Base-by-base conservation (phyloP, 2,888 invertebrate species). In the Thera obeliscata region DNA sequence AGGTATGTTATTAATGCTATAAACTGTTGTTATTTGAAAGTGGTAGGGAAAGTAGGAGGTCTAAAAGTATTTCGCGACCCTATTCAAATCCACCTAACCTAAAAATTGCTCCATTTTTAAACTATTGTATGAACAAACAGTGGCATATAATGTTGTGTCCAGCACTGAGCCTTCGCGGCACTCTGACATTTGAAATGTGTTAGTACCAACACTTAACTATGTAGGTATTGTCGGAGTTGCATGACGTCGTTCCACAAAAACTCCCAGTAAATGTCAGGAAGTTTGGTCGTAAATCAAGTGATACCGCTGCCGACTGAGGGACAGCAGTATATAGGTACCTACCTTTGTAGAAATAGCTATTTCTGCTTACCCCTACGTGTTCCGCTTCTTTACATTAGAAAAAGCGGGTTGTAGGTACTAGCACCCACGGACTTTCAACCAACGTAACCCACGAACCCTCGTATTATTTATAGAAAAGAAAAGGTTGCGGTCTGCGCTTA, bases 211-310 rank as follows among this genome's bases (percentile, higher is more conserved):
- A 46, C 43, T 46, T 9, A 46, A 2, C 43, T 12, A 58, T 49
- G 7, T 55, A 43, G 56, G 49, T 68, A 56, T 64, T 61, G 70
- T 72, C 67, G 61, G 72, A 70, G 58, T 70, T 73, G 72, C 74
- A 71, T 72, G 67, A 73, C 66, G 68, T 67, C 64, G 74, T 72
- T 68, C 69, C 60, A 62, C 78, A 81, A 83, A 83, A 84, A 82
- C 77, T 78, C 73, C 70, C 74, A 70, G 77, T 78, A 73, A 82
- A 82, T 81, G 81, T 80, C 82, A 81, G 81, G 79, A 79, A 83
- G 84, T 69, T 73, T 74, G 75, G 71, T 81, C 84, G 83, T 88
- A 88, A 87, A 88, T 88, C 86, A 86, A 76, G 74, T 78, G 81
- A 82, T 85, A 87, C 83, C 82, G 80, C 79, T 66, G 75, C 77